Base-by-base conservation (phyloP, 2,113 vertebrate genomes). In the Gadus macrocephalus region DNA sequence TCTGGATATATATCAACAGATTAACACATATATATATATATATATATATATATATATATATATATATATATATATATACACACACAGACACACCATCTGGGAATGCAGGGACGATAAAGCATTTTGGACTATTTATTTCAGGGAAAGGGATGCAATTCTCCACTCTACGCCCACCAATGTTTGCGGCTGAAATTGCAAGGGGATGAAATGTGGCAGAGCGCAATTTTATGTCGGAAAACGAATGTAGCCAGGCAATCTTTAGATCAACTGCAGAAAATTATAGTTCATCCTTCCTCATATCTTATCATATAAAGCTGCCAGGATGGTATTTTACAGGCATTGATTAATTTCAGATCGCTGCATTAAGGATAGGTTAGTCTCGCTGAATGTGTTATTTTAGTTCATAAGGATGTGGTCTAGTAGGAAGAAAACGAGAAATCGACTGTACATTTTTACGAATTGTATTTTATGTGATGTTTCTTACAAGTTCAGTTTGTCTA, bases 151-250 rank as follows among this genome's bases (percentile, higher is more conserved):
- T 85, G 55, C n/a, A 58, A 17, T 58, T n/a, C 55, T 17, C 55
- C 81, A 84, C 81, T 82, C 66, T 78, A 68, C 84, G 79, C 72
- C 85, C 77, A 76, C 78, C 85, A 85, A 88, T 89, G 83, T 90
- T 89, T 89, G 85, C 80, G 81, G 81, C 69, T 83, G 85, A 85
- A 84, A 87, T 83, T 81, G 84, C 78, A 79, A 72, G 78, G 74
- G 77, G 87, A 90, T 88, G 78, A 82, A 85, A 84, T 88, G 84
- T 86, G 89, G 87, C 88, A 86, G 83, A 84, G 80, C 86, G 80
- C 73, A 12, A 65, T 79, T 86, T 85, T 76, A 83, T 83, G 89
- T 89, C 83, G 83, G 19, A 81, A 81, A 83, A 81, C 78, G 83
- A 87, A 85, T 81, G 83, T 81, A 75, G 83, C 66, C 59, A 67